These are phyloP conservation scores for Lycaon pictus DNA, from an alignment of 2,113 vertebrate species.

Conservation along the genomic window DNA sequence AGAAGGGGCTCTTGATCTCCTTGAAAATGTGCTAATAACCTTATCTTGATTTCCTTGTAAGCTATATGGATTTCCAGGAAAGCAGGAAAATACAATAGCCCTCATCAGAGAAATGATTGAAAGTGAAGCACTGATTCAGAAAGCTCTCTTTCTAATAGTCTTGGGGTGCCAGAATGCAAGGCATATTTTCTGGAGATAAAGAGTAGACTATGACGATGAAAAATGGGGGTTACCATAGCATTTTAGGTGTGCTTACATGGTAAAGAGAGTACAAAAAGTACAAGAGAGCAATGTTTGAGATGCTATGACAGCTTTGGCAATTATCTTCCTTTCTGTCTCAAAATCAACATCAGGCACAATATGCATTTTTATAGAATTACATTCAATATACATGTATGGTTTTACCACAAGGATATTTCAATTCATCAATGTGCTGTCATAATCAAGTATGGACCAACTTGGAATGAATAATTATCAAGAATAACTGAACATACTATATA, in stretches of 20 bases:
- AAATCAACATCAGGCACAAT: background rate
- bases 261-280: background rate
- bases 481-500: background rate
- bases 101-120: background rate
- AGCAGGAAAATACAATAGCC: background rate
- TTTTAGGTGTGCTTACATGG: background rate
- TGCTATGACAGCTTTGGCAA: background rate
- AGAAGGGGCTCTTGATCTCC: background rate
- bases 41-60: background rate
- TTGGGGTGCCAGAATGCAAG: background rate
- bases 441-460: background rate
- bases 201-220: background rate
- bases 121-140: background rate
- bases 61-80: background rate
- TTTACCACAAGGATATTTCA: background rate
- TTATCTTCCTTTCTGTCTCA: background rate
- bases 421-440: background rate
- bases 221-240: background rate
- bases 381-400: background rate
- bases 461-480: slow-evolving; percentile 1
- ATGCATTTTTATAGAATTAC: background rate
- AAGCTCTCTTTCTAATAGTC: background rate
- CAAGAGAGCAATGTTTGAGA: background rate
- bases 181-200: background rate
- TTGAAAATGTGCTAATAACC: background rate